Percentiles rank a stretch among this genome's conserved stretches.
These are phyloP conservation scores for Clarias macrocephalus DNA, from an alignment of 2,113 vertebrate species.

Conservation along the genomic window DNA sequence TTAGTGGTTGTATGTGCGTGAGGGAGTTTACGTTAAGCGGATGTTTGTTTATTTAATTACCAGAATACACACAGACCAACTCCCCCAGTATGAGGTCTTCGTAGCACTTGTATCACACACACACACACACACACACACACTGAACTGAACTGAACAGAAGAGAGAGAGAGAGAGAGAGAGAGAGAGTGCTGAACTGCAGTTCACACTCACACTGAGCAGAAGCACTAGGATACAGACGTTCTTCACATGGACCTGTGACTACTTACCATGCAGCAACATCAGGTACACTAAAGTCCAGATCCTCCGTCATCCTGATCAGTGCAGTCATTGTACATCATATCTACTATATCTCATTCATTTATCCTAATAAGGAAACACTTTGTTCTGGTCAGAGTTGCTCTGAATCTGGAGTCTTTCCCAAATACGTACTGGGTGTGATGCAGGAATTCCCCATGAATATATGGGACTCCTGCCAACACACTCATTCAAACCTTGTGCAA, in stretches of 20 bases:
- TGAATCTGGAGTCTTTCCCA: neutral
- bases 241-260: constrained; percentile 10
- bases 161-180: neutral
- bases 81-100: neutral
- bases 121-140: neutral
- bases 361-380: neutral
- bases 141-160: neutral
- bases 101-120: neutral
- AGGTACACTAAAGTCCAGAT: constrained; percentile 16
- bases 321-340: neutral
- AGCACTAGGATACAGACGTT: constrained; percentile 3
- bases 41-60: neutral
- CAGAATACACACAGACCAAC: neutral
- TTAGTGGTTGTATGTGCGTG: neutral
- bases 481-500: neutral
- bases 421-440: neutral
- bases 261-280: constrained; percentile 3
- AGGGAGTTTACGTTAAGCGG: neutral
- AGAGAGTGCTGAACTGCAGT: neutral
- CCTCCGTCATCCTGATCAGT: neutral
- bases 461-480: neutral
- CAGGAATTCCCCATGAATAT: neutral
- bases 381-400: neutral
- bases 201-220: neutral
- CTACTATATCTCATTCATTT: neutral